Percentiles rank a stretch among this genome's conserved stretches.
These are phyloP conservation scores for Anoplolepis gracilipes DNA, from an alignment of 1,140 invertebrate species.

Conservation along the genomic window DNA sequence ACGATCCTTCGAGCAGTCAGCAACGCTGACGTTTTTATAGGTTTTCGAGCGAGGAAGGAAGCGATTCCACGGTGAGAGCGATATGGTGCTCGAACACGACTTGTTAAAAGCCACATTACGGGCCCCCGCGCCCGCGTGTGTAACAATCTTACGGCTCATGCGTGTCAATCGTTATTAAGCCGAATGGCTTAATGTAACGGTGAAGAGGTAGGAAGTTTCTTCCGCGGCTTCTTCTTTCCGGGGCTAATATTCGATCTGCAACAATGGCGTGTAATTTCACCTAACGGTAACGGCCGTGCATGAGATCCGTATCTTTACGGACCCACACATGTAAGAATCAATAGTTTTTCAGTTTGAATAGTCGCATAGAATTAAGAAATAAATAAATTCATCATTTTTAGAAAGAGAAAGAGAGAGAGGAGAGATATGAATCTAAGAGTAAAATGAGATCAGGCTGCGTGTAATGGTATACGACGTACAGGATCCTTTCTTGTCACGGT, in stretches of 20 bases:
- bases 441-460: conserved; percentile 19
- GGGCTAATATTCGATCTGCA: conserved; percentile 12
- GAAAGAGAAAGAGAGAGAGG: no score
- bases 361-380: background rate
- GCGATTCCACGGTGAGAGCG: conserved; percentile 65
- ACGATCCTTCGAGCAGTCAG: conserved; percentile 74
- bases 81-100: conserved; percentile 67
- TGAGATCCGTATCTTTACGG: background rate
- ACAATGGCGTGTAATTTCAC: background rate
- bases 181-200: conserved; percentile 43
- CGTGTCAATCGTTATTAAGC: conserved; percentile 62
- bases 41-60: conserved; percentile 73
- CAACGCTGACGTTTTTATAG: conserved; percentile 74
- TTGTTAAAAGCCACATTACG: conserved; percentile 67
- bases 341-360: background rate
- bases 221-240: conserved; percentile 13
- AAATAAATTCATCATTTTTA: conserved; percentile 6
- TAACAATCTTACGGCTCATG: conserved; percentile 50
- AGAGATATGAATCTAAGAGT: conserved; percentile 16
- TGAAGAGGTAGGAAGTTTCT: conserved; percentile 48
- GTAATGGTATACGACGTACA: conserved; percentile 33
- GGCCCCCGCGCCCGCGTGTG: background rate
- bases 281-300: background rate
- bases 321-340: background rate
- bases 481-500: conserved; percentile 39